A percentile compares a stretch with the other conserved stretches of the same genome.
Conservation (phyloP, 2,113 vertebrate species). For the Sula dactylatra region DNA sequence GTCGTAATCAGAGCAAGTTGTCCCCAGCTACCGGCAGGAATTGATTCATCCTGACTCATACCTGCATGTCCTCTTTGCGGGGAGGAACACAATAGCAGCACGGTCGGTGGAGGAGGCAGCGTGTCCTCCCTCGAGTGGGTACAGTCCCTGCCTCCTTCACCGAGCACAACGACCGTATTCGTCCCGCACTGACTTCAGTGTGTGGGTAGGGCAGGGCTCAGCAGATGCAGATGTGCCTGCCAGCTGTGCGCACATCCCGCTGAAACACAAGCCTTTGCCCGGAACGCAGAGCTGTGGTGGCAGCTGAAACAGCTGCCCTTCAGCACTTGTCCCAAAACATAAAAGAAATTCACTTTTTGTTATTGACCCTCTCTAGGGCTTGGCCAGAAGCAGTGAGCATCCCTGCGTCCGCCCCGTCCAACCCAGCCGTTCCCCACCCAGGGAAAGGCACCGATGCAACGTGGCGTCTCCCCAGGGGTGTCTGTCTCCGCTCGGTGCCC, state of each 20-base stretch:
- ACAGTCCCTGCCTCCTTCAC: neutral
- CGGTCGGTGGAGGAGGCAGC: neutral
- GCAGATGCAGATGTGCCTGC: neutral
- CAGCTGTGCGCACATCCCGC: neutral
- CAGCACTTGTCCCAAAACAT: neutral
- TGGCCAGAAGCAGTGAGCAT: neutral
- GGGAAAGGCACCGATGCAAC: neutral
- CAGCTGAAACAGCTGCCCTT: neutral
- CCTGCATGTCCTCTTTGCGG: neutral
- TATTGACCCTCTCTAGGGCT: neutral
- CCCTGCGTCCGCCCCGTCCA: neutral
- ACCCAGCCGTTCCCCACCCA: neutral
- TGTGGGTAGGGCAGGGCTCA: neutral
- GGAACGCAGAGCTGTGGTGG: neutral
- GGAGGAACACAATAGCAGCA: neutral
- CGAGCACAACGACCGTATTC: neutral
- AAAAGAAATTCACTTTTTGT: neutral
- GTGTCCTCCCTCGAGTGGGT: neutral
- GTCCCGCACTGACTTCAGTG: no score
- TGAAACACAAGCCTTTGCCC: neutral
- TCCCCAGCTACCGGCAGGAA: neutral
- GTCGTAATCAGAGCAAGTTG: neutral
- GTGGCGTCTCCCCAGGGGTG: neutral
- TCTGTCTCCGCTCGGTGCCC: neutral
- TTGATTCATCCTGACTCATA: constrained; percentile 27